A percentile compares a stretch with the other conserved stretches of the same genome.
phyloP scores from a whole-genome alignment of 30 jellyfish, hydroid and myxozoan species.

The Hydra vulgaris region DNA sequence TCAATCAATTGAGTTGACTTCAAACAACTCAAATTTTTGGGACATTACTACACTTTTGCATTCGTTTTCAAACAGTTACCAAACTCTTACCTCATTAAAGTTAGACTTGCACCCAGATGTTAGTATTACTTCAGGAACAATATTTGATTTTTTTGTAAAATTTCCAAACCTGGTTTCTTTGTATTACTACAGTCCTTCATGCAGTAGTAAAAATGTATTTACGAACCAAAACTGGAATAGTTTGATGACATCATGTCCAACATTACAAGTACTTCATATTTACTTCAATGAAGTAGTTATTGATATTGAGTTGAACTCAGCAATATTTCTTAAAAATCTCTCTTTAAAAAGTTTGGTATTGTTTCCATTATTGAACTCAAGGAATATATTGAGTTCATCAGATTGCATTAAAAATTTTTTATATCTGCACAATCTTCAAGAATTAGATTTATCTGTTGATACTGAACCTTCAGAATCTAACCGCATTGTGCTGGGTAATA shows the following conservation, averaged over 20 bases:
- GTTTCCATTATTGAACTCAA: constrained; percentile 35
- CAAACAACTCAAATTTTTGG: constrained; percentile 8
- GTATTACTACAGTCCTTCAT: constrained; percentile 12
- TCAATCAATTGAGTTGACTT: constrained; percentile 19
- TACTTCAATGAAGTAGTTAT: constrained; percentile 14
- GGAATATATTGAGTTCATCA: background rate
- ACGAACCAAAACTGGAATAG: constrained; percentile 26
- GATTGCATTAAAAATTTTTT: constrained; percentile 32
- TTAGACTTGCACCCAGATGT: constrained; percentile 24
- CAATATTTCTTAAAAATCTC: constrained; percentile 13
- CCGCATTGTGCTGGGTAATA: background rate
- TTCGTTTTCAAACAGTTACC: constrained; percentile 17
- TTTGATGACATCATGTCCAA: constrained; percentile 3
- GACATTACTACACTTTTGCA: constrained; percentile 3
- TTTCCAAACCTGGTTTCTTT: constrained; percentile 22
- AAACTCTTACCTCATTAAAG: constrained; percentile 10
- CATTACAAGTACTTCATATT: constrained; percentile 16
- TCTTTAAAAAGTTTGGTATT: constrained; percentile 35
- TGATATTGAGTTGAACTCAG: constrained; percentile 21
- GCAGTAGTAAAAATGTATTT: constrained; percentile 3
- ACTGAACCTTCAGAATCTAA: constrained; percentile 43
- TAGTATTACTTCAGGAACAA: constrained; percentile 13
- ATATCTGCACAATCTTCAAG: constrained; percentile 28
- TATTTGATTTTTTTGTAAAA: constrained; percentile 29
- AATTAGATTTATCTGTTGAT: constrained; percentile 70